A percentile compares a stretch with the other conserved stretches of the same genome.
Evolutionary conservation across 1,140 invertebrate genomes (phyloP).

Genomic region (Halesus radiatus): DNA sequence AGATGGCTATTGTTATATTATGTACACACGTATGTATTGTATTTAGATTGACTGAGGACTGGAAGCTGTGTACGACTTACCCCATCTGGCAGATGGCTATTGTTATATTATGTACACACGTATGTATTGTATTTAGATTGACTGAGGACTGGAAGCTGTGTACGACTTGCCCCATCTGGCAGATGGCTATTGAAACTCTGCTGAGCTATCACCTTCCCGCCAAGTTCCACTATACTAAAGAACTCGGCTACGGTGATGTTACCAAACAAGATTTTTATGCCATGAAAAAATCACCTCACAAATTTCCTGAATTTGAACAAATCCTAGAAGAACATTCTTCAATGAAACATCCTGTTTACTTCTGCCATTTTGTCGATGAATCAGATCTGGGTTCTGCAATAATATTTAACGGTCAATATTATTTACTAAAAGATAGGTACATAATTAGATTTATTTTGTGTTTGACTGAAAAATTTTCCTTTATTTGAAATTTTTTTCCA

Average conservation of each 20-base stretch:
- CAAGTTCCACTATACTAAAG: slow-evolving; percentile 71
- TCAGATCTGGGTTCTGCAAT: neutral
- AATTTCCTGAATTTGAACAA: slow-evolving; percentile 35
- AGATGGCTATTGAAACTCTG: slow-evolving; percentile 68
- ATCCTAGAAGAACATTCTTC: slow-evolving; percentile 4
- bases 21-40: too few relatives aligned
- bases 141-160: slow-evolving; percentile 66
- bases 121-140: slow-evolving; percentile 64
- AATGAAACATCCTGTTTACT: slow-evolving; percentile 31
- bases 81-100: too few relatives aligned
- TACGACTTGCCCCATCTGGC: slow-evolving; percentile 68
- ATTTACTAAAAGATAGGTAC: too few relatives aligned
- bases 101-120: too few relatives aligned
- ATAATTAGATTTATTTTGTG: neutral
- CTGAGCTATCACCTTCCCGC: slow-evolving; percentile 70
- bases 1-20: too few relatives aligned
- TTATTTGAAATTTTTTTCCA: neutral
- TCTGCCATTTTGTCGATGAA: slow-evolving; percentile 27
- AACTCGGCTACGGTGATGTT: slow-evolving; percentile 69
- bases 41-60: too few relatives aligned
- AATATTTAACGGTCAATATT: neutral
- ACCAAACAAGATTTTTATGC: slow-evolving; percentile 64
- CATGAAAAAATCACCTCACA: slow-evolving; percentile 12
- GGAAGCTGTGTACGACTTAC: too few relatives aligned
- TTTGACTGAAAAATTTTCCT: neutral